Evolutionary conservation across 2,888 invertebrate species (phyloP).

Genomic region (Spisula solida): DNA sequence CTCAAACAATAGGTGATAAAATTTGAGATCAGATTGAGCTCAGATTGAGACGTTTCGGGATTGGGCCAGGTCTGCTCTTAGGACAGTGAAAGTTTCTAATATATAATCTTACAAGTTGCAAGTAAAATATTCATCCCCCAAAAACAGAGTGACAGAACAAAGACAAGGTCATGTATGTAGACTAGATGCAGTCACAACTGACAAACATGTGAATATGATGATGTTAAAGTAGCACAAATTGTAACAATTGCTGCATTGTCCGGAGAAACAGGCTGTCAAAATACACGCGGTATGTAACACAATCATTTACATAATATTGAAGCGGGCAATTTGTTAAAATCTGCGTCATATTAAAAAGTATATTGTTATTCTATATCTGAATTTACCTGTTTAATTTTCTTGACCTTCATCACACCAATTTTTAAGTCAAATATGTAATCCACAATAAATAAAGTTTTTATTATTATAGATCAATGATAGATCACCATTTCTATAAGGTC

Average conservation of each 20-base stretch:
- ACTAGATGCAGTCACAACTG: neutral
- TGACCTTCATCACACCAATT: too few species aligned
- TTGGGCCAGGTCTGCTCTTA: neutral
- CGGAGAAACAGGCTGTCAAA: neutral
- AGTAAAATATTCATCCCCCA: neutral
- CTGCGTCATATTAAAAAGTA: neutral
- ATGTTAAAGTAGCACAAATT: neutral
- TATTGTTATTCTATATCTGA: neutral
- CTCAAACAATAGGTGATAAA: too few species aligned
- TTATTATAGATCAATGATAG: too few species aligned
- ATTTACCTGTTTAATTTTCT: too few species aligned
- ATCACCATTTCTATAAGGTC: too few species aligned
- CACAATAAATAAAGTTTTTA: too few species aligned
- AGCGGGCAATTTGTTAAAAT: neutral
- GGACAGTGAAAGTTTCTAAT: neutral
- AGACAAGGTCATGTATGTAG: neutral
- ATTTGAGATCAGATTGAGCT: too few species aligned
- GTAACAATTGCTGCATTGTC: slow-evolving; percentile 4
- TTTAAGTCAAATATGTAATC: too few species aligned
- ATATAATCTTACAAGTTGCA: neutral
- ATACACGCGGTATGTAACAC: neutral
- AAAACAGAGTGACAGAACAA: neutral
- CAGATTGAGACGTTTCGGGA: too few species aligned
- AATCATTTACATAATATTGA: neutral
- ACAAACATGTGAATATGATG: neutral